These are phyloP conservation scores for Lamprologus speciosus DNA, from an alignment of 2,113 vertebrate genomes.

Conservation along the genomic window DNA sequence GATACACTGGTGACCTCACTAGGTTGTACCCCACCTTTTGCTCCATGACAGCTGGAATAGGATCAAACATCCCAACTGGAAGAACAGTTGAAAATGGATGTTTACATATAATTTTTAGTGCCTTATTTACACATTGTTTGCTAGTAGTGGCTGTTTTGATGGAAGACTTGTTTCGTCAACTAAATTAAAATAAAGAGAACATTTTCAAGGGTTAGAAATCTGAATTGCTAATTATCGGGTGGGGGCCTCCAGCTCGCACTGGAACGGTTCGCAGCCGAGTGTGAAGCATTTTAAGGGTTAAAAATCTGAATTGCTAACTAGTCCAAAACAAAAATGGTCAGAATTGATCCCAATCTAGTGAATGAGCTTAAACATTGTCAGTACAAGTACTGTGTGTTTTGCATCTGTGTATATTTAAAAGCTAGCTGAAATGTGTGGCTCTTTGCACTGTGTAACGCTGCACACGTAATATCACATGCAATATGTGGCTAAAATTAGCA, in stretches of 20 bases:
- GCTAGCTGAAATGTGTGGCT: background rate
- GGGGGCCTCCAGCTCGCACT: too few species aligned
- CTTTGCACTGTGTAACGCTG: background rate
- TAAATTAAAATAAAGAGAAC: background rate
- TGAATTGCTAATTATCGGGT: background rate
- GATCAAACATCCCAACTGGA: background rate
- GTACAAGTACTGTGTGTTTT: background rate
- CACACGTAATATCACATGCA: background rate
- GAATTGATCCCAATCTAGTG: background rate
- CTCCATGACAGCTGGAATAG: background rate
- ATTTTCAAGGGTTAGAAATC: background rate
- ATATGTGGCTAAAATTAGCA: background rate
- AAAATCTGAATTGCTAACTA: background rate
- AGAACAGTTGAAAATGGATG: background rate
- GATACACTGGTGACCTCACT: background rate
- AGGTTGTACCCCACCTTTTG: background rate
- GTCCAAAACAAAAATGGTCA: background rate
- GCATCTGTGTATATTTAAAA: background rate
- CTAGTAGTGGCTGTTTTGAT: background rate
- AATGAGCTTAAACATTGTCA: background rate
- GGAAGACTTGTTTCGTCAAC: background rate
- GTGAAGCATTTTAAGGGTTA: background rate
- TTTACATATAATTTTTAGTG: background rate
- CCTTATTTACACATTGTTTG: background rate
- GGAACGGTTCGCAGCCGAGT: too few species aligned